Evolutionary conservation across 2,113 vertebrate species (phyloP).

Genomic region (Herpailurus yagouaroundi): DNA sequence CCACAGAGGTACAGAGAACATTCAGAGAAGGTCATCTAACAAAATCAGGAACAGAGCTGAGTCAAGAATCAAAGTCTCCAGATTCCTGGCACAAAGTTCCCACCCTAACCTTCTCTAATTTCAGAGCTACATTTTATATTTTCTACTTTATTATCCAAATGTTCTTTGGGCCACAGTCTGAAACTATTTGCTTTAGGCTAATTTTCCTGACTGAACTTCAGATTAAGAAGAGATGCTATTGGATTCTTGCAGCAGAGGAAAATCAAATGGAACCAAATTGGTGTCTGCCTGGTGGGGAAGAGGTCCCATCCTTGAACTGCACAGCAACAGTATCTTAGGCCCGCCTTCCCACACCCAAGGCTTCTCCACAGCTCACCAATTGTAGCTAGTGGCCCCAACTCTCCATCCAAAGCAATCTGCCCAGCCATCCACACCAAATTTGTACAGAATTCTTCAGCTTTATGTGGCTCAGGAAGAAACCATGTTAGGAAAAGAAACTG

Average conservation of each 20-base stretch:
- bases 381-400: background rate
- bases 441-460: background rate
- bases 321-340: background rate
- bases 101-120: background rate
- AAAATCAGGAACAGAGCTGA: background rate
- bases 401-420: background rate
- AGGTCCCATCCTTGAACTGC: background rate
- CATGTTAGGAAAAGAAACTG: background rate
- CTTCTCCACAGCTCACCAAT: background rate
- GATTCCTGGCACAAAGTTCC: background rate
- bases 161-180: background rate
- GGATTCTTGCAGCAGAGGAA: background rate
- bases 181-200: background rate
- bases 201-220: background rate
- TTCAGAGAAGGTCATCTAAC: background rate
- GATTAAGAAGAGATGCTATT: background rate
- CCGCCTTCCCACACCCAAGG: background rate
- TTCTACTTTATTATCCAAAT: conserved; percentile 15
- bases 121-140: background rate
- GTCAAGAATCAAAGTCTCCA: background rate
- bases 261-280: background rate
- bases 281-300: background rate
- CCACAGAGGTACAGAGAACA: background rate
- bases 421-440: background rate
- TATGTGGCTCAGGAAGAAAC: background rate